Base-by-base conservation (phyloP, 1,140 invertebrate genomes). In the Aphaenogaster floridana region DNA sequence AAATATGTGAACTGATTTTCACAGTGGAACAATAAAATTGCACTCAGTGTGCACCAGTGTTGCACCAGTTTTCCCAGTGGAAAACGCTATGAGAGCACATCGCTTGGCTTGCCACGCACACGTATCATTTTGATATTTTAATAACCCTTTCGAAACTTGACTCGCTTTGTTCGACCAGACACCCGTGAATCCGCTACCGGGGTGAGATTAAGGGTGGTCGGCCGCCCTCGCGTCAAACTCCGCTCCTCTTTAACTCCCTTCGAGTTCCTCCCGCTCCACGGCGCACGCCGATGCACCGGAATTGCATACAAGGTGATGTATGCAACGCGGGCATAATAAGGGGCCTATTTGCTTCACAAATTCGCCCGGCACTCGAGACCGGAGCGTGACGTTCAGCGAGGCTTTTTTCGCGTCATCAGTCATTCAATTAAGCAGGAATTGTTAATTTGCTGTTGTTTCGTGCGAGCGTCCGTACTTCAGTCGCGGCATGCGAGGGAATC, bases 371-470 rank as follows among this genome's bases (percentile, higher is more conserved):
- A 90, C 91, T 83, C 88, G 86, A 91, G 68, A 86, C 64, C 54
- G 69, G 57, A 84, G 87, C 76, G 76, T 86, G 91, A 78, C 63
- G 86, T 86, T 91, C 81, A 77, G 69, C 63, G 76, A 88, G 84
- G 54, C 77, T 90, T 83, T 92, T 91, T 91, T 64, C 80, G 89
- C 88, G 89, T 88, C 91, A 87, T 88, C 91, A 92, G 91, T 86
- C 92, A 93, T 93, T 93, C 92, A 93, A 93, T 93, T 93, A 92
- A 90, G 71, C 88, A 91, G 89, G 92, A 94, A 94, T 94, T 94
- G 92, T 90, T 94, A 94, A 94, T 94, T 94, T 93, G 72, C 79
- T 54, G 63, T 88, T 83, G 85, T 89, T 81, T 50, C 71, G 61
- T 59, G 79, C 42, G 71, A 87, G 63, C 86, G 64, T 89, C 69